Evolutionary conservation across 2,888 invertebrate genomes (phyloP), one percentile per base, ranked within the genome.

Genomic region (Coenonympha glycerion): DNA sequence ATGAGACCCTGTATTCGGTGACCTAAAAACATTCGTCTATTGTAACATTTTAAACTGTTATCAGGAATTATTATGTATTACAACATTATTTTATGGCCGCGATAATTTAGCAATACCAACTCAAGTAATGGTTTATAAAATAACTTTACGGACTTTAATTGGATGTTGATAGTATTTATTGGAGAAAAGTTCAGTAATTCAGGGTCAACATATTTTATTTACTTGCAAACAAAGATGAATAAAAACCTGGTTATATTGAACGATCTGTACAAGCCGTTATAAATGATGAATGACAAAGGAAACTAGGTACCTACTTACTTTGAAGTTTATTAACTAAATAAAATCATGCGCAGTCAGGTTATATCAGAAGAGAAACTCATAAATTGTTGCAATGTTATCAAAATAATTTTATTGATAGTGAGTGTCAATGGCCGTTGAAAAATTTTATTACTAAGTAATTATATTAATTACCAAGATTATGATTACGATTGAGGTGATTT

Each of bases 31-130:
- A 28, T 28, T 11, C 28, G 15, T 33, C 15, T 33, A 33, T 21
- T 42, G 19, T 30, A 42, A 42, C 19, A 19, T 18, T 41, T 26
- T 22, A 9, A 33, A 31, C 15, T 22, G 31, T 44, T 44, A 44
- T 44, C 44, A 15, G 15, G 15, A 31, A 31, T 44, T 19, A 42
- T 19, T 19, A 42, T 19, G 18, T 31, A 11, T 42, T 44, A 22
- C 31, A 31, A 44, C 31, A 31, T 15, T 9, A 22, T 33, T 31
- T 22, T 13, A 21, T 22, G 11, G 9, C 15, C 8, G 6, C 6
- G 30, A 44, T 28, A 47, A 36, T 47, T 42, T 19, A 30, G 31
- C 34, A 34, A 39, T n/a, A n/a, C n/a, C n/a, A n/a, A n/a, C n/a
- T n/a, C n/a, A n/a, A n/a, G n/a, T n/a, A n/a, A n/a, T n/a, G n/a